A percentile compares a stretch with the other conserved stretches of the same genome.
Evolutionary conservation across 2,888 invertebrate species (phyloP).

Genomic region (Ptycholaimellus sp.): DNA sequence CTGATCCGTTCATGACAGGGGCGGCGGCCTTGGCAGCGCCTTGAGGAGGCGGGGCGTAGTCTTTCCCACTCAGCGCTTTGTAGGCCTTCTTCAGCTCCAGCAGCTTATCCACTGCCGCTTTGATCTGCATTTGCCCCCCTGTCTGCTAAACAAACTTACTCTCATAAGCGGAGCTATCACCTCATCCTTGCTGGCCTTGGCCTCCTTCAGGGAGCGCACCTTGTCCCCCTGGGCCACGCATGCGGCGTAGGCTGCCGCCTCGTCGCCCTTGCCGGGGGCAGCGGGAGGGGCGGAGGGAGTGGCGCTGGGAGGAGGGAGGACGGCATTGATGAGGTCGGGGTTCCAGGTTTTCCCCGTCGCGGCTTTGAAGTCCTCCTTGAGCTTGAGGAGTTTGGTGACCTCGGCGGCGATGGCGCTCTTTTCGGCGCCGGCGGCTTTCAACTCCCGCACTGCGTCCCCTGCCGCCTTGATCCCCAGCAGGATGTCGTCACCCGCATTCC

Average conservation of each 20-base stretch:
- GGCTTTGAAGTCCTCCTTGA: constrained; percentile 3
- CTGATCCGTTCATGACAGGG: too few species aligned
- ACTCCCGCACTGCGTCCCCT: too few species aligned
- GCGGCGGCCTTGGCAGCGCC: constrained; percentile 7
- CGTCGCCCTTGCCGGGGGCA: constrained; percentile 1
- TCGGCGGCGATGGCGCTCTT: neutral
- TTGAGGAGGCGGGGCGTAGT: constrained; percentile 1
- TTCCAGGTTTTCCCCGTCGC: constrained; percentile 1
- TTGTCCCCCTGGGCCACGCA: constrained; percentile 37
- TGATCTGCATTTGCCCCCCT: neutral
- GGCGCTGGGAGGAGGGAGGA: neutral
- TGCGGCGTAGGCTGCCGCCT: constrained; percentile 7
- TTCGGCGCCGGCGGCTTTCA: constrained; percentile 2
- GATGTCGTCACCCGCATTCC: too few species aligned
- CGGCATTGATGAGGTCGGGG: neutral
- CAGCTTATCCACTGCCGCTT: neutral
- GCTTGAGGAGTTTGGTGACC: neutral
- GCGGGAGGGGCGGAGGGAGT: neutral
- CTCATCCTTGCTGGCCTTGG: constrained; percentile 29
- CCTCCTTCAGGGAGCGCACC: constrained; percentile 39
- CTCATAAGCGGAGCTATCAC: too few species aligned
- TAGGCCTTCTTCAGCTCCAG: constrained; percentile 32
- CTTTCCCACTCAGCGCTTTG: constrained; percentile 30
- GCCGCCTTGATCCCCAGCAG: too few species aligned
- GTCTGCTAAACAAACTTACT: neutral